Conservation (phyloP, 1,140 invertebrate genomes). For the Megathymus violae region DNA sequence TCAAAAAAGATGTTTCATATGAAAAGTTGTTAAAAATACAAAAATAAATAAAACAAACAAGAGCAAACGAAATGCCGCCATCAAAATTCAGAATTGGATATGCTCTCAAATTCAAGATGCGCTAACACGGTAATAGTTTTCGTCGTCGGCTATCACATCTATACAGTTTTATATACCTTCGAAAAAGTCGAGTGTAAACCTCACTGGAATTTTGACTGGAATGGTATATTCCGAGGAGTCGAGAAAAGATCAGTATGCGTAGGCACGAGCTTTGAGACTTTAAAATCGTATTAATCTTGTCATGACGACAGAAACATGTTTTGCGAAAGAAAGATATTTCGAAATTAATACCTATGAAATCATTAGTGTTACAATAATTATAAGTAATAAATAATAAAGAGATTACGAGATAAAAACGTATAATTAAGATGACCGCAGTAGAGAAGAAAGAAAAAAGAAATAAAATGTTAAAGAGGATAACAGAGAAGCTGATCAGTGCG, state of each 20-base stretch:
- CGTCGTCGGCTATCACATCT: constrained; percentile 55
- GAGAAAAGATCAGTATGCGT: constrained; percentile 50
- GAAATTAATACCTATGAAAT: neutral
- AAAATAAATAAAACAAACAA: constrained; percentile 41
- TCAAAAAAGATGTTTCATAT: constrained; percentile 40
- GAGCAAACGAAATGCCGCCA: constrained; percentile 54
- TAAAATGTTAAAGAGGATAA: constrained; percentile 50
- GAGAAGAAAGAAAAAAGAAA: constrained; percentile 53
- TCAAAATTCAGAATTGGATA: constrained; percentile 48
- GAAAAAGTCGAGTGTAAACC: constrained; percentile 41
- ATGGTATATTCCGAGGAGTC: neutral
- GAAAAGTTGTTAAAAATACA: constrained; percentile 42
- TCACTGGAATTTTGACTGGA: constrained; percentile 35
- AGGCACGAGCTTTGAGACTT: constrained; percentile 43
- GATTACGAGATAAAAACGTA: constrained; percentile 5
- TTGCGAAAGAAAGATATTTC: neutral
- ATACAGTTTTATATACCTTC: constrained; percentile 49
- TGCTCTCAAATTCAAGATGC: constrained; percentile 44
- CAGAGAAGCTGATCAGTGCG: constrained; percentile 56
- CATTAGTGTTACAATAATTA: too few species aligned
- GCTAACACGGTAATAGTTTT: constrained; percentile 51
- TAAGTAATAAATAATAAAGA: too few species aligned
- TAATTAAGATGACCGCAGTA: constrained; percentile 49
- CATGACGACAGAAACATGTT: constrained; percentile 17
- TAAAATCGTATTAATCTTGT: constrained; percentile 4